These are phyloP conservation scores for Gila orcuttii DNA, from an alignment of 2,113 vertebrate species.

Conservation along the genomic window DNA sequence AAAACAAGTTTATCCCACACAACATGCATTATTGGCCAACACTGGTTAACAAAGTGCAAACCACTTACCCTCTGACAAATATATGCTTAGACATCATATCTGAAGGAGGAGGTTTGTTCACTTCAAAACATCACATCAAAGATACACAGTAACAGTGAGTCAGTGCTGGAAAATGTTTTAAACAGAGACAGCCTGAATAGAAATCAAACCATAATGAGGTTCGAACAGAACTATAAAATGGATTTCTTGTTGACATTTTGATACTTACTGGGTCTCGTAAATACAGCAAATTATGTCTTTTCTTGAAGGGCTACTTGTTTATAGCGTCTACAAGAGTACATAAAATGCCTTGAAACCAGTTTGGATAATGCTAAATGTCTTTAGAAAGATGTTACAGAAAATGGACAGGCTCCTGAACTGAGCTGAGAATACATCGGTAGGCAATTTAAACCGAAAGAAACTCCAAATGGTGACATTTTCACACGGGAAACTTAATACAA, in stretches of 20 bases:
- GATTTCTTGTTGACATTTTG: slow-evolving; percentile 11
- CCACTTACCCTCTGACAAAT: slow-evolving; percentile 48
- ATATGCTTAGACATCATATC: slow-evolving; percentile 43
- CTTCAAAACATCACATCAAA: slow-evolving; percentile 42
- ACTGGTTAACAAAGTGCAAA: slow-evolving; percentile 42
- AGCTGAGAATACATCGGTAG: not conserved
- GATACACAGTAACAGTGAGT: slow-evolving; percentile 17
- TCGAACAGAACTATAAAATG: slow-evolving; percentile 27
- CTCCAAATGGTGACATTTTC: not conserved
- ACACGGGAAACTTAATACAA: not conserved
- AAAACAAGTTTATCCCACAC: slow-evolving; percentile 43
- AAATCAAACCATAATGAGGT: slow-evolving; percentile 37
- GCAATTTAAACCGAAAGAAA: not conserved
- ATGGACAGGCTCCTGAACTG: not conserved
- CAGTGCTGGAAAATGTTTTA: slow-evolving; percentile 15
- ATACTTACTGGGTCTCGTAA: slow-evolving; percentile 13
- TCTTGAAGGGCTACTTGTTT: not conserved
- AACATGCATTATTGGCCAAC: slow-evolving; percentile 50
- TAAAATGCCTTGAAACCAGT: not conserved
- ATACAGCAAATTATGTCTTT: not conserved
- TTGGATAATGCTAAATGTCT: not conserved
- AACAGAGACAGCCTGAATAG: slow-evolving; percentile 10
- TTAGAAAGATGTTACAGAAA: not conserved
- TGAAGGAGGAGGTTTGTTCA: slow-evolving; percentile 30
- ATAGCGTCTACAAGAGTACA: not conserved